phyloP scores from a whole-genome alignment of 2,888 invertebrate genomes.

The Xestia sexstrigata region DNA sequence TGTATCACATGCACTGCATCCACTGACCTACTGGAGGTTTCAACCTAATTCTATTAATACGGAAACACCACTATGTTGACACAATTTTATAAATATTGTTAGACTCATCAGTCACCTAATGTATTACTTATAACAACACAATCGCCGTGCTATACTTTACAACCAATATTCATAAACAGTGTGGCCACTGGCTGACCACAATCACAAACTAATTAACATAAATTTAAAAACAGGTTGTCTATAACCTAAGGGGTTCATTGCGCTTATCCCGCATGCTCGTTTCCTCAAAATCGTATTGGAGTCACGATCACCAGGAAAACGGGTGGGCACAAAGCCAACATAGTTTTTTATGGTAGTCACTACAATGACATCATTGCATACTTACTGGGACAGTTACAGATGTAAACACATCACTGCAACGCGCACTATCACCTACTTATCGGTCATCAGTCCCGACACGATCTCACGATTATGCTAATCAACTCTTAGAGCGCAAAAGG shows the following conservation, averaged over 20 bases:
- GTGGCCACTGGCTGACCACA: constrained; percentile 61
- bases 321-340: constrained; percentile 90
- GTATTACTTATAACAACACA: constrained; percentile 46
- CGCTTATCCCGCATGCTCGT: constrained; percentile 83
- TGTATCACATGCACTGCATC: constrained; percentile 18
- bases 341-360: constrained; percentile 87
- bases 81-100: constrained; percentile 58
- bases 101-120: constrained; percentile 51
- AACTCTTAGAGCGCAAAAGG: constrained; percentile 68
- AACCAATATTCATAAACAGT: constrained; percentile 52
- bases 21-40: constrained; percentile 40
- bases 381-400: constrained; percentile 87
- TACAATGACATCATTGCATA: constrained; percentile 89
- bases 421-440: constrained; percentile 74
- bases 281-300: constrained; percentile 81
- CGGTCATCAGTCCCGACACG: constrained; percentile 66
- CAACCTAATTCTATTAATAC: constrained; percentile 45
- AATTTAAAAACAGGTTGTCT: constrained; percentile 77
- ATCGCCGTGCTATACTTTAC: constrained; percentile 31
- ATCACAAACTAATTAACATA: constrained; percentile 76
- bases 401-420: constrained; percentile 89
- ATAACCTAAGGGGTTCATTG: constrained; percentile 84
- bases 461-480: constrained; percentile 70
- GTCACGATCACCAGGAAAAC: constrained; percentile 86
- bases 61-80: constrained; percentile 52